A percentile compares a stretch with the other conserved stretches of the same genome.
phyloP scores from a whole-genome alignment of 1,140 invertebrate genomes.

The Aphelenchoides avenae region DNA sequence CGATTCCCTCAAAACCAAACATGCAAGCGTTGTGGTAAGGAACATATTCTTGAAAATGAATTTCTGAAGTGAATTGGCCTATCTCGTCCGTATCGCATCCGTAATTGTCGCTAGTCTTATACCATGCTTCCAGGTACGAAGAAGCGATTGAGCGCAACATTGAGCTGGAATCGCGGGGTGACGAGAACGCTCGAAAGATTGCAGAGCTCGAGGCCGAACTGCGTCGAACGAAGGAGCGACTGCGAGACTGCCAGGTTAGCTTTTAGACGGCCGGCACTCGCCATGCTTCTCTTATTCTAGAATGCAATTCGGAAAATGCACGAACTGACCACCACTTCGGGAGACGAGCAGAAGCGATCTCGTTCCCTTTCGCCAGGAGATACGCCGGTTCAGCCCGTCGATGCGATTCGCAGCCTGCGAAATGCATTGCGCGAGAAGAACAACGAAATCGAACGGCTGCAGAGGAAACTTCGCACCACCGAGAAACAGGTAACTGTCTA shows the following conservation, averaged over 20 bases:
- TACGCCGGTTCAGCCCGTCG: conserved; percentile 41
- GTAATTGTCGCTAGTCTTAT: too few species aligned
- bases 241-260: conserved; percentile 45
- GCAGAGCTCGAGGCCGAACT: conserved; percentile 53
- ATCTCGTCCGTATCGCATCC: too few species aligned
- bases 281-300: conserved; percentile 4
- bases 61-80: conserved; percentile 5
- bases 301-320: conserved; percentile 51
- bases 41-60: conserved; percentile 10
- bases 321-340: conserved; percentile 36
- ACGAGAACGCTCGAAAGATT: conserved; percentile 53
- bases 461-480: conserved; percentile 47
- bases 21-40: too few species aligned
- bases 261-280: not conserved
- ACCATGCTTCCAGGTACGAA: conserved; percentile 50
- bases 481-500: conserved; percentile 53
- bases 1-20: too few species aligned
- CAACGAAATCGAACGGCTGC: conserved; percentile 58
- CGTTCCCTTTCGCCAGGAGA: conserved; percentile 54
- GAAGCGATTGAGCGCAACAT: conserved; percentile 59
- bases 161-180: conserved; percentile 56
- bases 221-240: conserved; percentile 44
- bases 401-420: conserved; percentile 51
- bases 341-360: conserved; percentile 42
- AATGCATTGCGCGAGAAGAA: conserved; percentile 55